Evolutionary conservation across 2,113 vertebrate genomes (phyloP).

Genomic region (Pithys albifrons): DNA sequence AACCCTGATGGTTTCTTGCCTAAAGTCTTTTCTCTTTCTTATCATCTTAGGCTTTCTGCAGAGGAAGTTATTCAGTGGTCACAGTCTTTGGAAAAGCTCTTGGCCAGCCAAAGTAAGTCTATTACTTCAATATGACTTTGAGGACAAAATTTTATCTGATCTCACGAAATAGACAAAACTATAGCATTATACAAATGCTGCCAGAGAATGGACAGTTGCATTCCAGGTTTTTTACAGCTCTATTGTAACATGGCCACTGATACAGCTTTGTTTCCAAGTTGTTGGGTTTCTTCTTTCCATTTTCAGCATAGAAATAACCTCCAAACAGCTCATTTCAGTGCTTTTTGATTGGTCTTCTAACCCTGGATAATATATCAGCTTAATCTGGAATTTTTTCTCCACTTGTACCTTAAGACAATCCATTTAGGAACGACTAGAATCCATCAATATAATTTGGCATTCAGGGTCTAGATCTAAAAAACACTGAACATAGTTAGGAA

Average conservation of each 20-base stretch:
- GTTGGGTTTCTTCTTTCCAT: neutral
- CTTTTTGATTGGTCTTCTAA: neutral
- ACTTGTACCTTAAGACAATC: neutral
- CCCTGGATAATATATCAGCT: neutral
- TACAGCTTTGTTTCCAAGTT: neutral
- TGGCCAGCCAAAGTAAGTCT: constrained; percentile 76
- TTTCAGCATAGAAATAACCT: neutral
- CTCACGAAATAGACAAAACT: neutral
- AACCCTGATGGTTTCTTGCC: neutral
- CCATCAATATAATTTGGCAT: neutral
- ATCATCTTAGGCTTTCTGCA: constrained; percentile 67
- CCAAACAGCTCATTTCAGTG: neutral
- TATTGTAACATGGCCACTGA: neutral
- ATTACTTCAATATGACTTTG: neutral
- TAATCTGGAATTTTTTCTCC: neutral
- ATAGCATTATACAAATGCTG: neutral
- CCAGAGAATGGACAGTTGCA: neutral
- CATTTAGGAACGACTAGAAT: neutral
- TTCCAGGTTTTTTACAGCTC: neutral
- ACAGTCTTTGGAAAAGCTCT: constrained; percentile 79
- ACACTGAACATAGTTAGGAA: neutral
- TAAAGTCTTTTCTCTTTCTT: neutral
- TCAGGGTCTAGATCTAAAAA: neutral
- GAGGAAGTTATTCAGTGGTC: constrained; percentile 80
- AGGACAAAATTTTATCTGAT: neutral